Conservation (phyloP, 2,797 vertebrate species). For the Xerus rutilus region DNA sequence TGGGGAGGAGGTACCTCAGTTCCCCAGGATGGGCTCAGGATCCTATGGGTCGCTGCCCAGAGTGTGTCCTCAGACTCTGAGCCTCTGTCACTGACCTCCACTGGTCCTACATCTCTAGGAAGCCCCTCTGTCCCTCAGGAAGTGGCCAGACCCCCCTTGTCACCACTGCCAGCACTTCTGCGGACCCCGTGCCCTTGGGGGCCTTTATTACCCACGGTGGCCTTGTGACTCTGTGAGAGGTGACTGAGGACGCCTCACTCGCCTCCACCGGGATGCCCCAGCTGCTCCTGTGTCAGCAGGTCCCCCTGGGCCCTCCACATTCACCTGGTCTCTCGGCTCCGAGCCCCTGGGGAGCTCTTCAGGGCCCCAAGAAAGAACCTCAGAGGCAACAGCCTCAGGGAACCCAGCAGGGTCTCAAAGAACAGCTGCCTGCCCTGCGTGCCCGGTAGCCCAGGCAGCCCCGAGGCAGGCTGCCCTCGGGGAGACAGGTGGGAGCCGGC, state of each 20-base stretch:
- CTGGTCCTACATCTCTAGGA: not conserved
- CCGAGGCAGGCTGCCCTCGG: rapidly evolving
- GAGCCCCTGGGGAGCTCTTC: not conserved
- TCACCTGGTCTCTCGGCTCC: rapidly evolving
- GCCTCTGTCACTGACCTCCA: not conserved
- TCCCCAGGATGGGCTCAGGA: not conserved
- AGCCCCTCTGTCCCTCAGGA: not conserved
- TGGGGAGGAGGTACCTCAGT: not conserved
- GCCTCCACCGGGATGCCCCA: rapidly evolving
- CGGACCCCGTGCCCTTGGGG: rapidly evolving
- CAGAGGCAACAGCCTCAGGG: rapidly evolving
- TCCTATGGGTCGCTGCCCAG: not conserved
- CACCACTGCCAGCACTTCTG: not conserved
- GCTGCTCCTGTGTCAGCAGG: not conserved
- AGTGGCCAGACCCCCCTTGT: not conserved
- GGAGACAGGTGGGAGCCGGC: not conserved
- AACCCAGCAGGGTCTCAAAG: not conserved
- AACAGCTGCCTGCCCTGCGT: rapidly evolving
- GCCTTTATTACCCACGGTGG: rapidly evolving
- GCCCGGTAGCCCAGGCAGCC: not conserved
- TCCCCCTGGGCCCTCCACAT: not conserved
- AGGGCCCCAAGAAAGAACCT: not conserved
- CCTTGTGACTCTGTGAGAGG: not conserved
- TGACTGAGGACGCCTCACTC: rapidly evolving
- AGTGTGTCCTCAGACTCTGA: rapidly evolving